phyloP scores from a whole-genome alignment of 2,797 vertebrate genomes.

The Onychomys leucogaster region DNA sequence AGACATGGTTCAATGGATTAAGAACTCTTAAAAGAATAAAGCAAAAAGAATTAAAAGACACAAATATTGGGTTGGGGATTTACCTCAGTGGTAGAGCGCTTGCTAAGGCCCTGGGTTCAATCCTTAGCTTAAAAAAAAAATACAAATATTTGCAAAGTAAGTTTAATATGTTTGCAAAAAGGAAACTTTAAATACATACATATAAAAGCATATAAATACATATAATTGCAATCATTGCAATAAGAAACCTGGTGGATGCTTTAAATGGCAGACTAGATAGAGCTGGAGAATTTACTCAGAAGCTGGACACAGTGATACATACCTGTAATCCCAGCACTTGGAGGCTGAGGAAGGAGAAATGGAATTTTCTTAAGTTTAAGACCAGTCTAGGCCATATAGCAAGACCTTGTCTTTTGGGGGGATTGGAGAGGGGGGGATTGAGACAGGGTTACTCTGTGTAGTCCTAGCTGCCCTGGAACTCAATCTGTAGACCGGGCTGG shows the following conservation, averaged over 20 bases:
- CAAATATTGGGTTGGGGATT: no score
- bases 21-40: background rate
- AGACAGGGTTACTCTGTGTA: background rate
- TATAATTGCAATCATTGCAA: background rate
- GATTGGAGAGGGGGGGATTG: no score
- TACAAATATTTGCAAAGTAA: background rate
- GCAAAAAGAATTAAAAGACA: background rate
- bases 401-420: background rate
- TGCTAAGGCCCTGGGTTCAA: no score
- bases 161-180: background rate
- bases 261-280: background rate
- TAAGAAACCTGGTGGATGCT: background rate
- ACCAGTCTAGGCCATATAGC: background rate
- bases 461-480: background rate
- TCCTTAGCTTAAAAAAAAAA: no score
- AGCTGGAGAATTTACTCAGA: background rate
- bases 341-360: background rate
- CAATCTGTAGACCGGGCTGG: background rate
- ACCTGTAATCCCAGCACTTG: background rate
- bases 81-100: no score
- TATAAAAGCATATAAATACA: background rate
- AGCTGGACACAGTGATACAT: background rate
- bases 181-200: background rate
- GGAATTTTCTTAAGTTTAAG: background rate
- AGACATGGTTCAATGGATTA: background rate